Percentiles rank a stretch among this genome's conserved stretches.
phyloP scores from a whole-genome alignment of 2,113 vertebrate species.

The Epinephelus moara region DNA sequence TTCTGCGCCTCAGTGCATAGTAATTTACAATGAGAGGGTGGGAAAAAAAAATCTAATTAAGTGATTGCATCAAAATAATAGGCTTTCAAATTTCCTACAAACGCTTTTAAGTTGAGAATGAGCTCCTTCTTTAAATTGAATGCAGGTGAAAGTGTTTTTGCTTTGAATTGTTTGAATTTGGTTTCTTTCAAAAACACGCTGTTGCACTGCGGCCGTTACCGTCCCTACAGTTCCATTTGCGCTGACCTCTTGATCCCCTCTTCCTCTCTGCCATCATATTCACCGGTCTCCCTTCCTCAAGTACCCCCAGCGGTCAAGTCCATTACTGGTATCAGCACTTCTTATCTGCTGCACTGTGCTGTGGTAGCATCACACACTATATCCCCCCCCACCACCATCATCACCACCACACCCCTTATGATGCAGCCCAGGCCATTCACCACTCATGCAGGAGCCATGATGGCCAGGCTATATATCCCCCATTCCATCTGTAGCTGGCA shows the following conservation, averaged over 20 bases:
- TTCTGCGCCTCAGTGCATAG: conserved; percentile 8
- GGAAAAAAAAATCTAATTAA: conserved; percentile 49
- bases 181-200: conserved; percentile 28
- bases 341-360: conserved; percentile 60
- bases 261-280: conserved; percentile 48
- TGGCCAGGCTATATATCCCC: conserved; percentile 72
- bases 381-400: not conserved
- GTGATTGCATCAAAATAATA: conserved; percentile 67
- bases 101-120: conserved; percentile 31
- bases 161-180: conserved; percentile 41
- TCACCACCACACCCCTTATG: conserved; percentile 33
- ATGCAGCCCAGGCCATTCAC: conserved; percentile 55
- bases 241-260: conserved; percentile 60
- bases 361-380: conserved; percentile 23
- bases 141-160: not conserved
- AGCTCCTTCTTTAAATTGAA: conserved; percentile 16
- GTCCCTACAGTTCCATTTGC: conserved; percentile 51
- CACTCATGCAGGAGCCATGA: conserved; percentile 56
- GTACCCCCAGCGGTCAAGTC: conserved; percentile 69
- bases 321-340: conserved; percentile 71
- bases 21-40: conserved; percentile 44
- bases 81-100: conserved; percentile 22
- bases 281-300: conserved; percentile 42
- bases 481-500: conserved; percentile 82
- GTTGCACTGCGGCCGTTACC: conserved; percentile 23